Evolutionary conservation across 2,797 vertebrate species (phyloP), one percentile per base, ranked within the genome.

Genomic region (Clamator glandarius): DNA sequence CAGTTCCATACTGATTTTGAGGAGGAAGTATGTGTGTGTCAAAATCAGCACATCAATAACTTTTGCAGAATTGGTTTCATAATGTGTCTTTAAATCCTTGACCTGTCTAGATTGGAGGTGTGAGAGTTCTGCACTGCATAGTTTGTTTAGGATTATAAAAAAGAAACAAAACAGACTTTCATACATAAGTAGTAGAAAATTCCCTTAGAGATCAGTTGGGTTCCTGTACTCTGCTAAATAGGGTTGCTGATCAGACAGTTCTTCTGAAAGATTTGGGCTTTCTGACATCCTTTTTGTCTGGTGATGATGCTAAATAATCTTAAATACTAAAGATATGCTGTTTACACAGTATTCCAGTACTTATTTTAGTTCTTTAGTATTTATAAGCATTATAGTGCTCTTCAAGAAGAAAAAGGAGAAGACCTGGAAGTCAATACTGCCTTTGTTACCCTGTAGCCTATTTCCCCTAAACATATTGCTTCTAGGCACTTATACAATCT

Each of bases 21-120:
- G 74, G 76, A 81, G 55, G 81, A 89, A 83, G 58, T 80, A 33
- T 11, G 50, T 36, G 6, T 28, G 8, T 55, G 28, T 78, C n/a
- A 41, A 83, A 61, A 75, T 80, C 62, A 62, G 39, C 35, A 15
- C 0, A 0, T 54, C 81, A 33, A 9, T 51, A 2, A 50, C 84
- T 82, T 87, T 78, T 52, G 9, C 76, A 63, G 69, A 76, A 46
- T 61, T 76, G 14, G 8, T 62, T 92, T 93, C 2, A 1, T 63
- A 87, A 70, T 17, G 35, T 68, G 44, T 79, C 66, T 82, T 93
- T 82, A 93, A 93, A 87, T 92, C 88, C 63, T 89, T 76, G 94
- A 92, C 82, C 28, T 58, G 90, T 87, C 64, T 48, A 78, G 79
- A 42, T 8, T 80, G 54, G 93, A 83, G 73, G 33, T 7, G 14